Base-by-base conservation (phyloP, 2,113 vertebrate species). In the Bostrychus sinensis region DNA sequence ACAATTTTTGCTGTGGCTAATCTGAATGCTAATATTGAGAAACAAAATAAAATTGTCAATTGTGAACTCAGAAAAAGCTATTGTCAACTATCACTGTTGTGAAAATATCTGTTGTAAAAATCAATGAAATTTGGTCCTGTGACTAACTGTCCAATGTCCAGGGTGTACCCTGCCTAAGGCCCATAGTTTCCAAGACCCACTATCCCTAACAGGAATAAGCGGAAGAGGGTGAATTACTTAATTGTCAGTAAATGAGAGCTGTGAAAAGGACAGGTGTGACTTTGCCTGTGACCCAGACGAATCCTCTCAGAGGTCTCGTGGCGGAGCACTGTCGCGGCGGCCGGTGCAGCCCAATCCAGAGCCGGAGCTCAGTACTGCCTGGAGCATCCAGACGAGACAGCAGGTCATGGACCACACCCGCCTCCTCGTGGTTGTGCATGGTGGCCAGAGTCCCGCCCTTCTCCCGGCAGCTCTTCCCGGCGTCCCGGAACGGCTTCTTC, bases 321-420 rank as follows among this genome's bases (percentile, higher is more conserved):
- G 92, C 65, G 1, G 93, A 94, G 71, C 95, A 96, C 60, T 96
- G 95, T 7, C 95, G 93, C 0, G 95, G 91, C 5, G 91, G 91
- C 23, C 95, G 87, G 77, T 96, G 95, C 61, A 96, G 89, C 5
- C 95, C 95, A 0, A 96, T 94, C 95, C 95, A 96, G 55, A 96
- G 83, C 39, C 90, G 87, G 30, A 95, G 73, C 43, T 78, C 84
- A 2, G 41, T 17, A 25, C 75, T 77, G 0, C 81, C 79, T 12
- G 78, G 83, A 1, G 63, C 43, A 7, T 82, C 82, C 0, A 87
- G 55, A n/a, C 67, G 70, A n/a, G 73, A 84, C 73, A 96, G 88
- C 53, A 93, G 83, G 65, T 92, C 78, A 5, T 90, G 86, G 78
- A 96, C 87, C 61, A 92, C 78, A 41, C 64, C 86, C n/a, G 94